These are phyloP conservation scores for Pituophis catenifer DNA, from an alignment of 2,113 vertebrate genomes.

Conservation along the genomic window DNA sequence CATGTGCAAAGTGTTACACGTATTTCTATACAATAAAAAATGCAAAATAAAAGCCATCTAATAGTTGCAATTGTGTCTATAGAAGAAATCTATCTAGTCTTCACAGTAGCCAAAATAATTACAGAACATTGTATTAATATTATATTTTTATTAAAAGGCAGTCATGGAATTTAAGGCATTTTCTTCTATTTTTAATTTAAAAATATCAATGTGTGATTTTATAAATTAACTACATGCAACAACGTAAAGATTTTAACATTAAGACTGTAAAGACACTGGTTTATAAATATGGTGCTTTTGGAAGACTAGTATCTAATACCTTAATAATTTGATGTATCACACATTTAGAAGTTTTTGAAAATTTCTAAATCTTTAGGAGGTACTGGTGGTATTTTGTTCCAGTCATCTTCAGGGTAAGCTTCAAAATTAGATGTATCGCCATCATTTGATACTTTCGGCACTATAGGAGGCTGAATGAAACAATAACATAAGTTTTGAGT, in stretches of 20 bases:
- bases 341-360: constrained; percentile 88
- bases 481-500: neutral
- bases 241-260: neutral
- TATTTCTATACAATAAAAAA: neutral
- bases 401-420: constrained; percentile 88
- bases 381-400: constrained; percentile 80
- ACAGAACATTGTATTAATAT: neutral
- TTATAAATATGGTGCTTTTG: neutral
- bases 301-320: constrained; percentile 39
- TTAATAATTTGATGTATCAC: neutral
- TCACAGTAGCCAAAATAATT: neutral
- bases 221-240: neutral
- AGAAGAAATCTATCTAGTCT: neutral
- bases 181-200: neutral
- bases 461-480: constrained; percentile 83
- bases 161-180: neutral
- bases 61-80: neutral
- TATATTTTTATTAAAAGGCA: neutral
- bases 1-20: neutral
- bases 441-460: constrained; percentile 87
- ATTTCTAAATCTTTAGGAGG: constrained; percentile 85
- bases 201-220: neutral
- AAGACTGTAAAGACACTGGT: neutral
- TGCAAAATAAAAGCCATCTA: neutral
- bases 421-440: constrained; percentile 98